Conservation (phyloP, 2,797 vertebrate species). For the Acridotheres tristis region DNA sequence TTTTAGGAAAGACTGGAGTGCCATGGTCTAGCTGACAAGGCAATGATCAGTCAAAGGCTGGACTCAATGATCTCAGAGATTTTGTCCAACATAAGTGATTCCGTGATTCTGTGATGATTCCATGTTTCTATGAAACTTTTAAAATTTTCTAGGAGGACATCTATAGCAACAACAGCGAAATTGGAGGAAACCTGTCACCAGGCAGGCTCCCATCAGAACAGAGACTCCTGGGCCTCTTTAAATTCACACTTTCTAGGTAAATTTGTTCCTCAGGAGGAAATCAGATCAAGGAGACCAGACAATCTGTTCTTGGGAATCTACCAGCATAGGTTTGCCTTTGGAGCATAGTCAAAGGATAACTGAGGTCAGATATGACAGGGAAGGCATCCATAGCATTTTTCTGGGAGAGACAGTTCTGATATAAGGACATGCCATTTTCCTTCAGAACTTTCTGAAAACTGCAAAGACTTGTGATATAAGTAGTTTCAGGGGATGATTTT, state of each 20-base stretch:
- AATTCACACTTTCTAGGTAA: background rate
- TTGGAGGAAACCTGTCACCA: background rate
- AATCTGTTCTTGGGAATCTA: background rate
- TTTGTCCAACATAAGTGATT: background rate
- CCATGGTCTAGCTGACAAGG: background rate
- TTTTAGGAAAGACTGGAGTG: background rate
- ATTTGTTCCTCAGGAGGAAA: background rate
- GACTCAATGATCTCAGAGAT: background rate
- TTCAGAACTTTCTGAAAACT: background rate
- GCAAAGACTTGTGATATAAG: background rate
- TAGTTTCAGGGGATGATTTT: background rate
- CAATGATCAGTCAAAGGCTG: accelerated
- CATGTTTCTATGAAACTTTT: background rate
- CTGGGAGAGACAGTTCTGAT: background rate
- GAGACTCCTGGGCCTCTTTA: background rate
- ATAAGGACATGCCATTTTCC: background rate
- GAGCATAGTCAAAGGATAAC: background rate
- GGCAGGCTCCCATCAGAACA: background rate
- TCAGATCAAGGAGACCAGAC: background rate
- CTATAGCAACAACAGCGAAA: background rate
- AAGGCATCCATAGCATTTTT: background rate
- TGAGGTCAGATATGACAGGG: background rate
- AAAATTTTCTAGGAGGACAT: background rate
- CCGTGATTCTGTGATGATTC: background rate
- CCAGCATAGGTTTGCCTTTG: background rate